Percentiles rank a stretch among this genome's conserved stretches.
Evolutionary conservation across 2,113 vertebrate genomes (phyloP).

Genomic region (Gnathonemus echidnorhynchus): DNA sequence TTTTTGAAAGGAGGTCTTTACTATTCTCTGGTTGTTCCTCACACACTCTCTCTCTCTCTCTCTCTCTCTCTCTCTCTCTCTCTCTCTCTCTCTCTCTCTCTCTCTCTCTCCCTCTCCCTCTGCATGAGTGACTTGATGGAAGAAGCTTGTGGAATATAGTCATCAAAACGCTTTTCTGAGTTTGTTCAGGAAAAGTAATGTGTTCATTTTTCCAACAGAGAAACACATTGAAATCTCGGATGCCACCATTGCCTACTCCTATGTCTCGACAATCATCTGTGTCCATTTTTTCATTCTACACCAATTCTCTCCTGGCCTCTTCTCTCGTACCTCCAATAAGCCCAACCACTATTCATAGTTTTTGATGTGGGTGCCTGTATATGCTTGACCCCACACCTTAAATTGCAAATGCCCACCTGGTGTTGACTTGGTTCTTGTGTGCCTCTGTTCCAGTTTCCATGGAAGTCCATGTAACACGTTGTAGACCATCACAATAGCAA

Average conservation of each 20-base stretch:
- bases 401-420: neutral
- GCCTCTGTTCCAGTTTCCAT: neutral
- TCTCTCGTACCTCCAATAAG: neutral
- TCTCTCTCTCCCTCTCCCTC: slow-evolving; percentile 22
- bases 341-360: neutral
- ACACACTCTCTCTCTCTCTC: slow-evolving; percentile 4
- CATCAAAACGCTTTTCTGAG: slow-evolving; percentile 26
- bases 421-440: neutral
- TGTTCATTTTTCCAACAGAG: slow-evolving; percentile 22
- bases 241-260: neutral
- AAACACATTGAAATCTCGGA: neutral
- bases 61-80: neutral
- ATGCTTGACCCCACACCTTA: neutral
- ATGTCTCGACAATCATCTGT: neutral
- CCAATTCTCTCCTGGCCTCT: neutral
- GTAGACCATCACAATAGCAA: neutral
- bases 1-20: slow-evolving; percentile 32
- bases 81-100: neutral
- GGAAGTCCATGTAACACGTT: neutral
- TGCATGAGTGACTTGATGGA: slow-evolving; percentile 33
- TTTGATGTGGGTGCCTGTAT: neutral
- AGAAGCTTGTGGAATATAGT: slow-evolving; percentile 36
- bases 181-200: slow-evolving; percentile 15
- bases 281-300: neutral
- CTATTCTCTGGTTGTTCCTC: slow-evolving; percentile 39